Conservation (phyloP, 2,113 vertebrate species). For the Lipotes vexillifer region DNA sequence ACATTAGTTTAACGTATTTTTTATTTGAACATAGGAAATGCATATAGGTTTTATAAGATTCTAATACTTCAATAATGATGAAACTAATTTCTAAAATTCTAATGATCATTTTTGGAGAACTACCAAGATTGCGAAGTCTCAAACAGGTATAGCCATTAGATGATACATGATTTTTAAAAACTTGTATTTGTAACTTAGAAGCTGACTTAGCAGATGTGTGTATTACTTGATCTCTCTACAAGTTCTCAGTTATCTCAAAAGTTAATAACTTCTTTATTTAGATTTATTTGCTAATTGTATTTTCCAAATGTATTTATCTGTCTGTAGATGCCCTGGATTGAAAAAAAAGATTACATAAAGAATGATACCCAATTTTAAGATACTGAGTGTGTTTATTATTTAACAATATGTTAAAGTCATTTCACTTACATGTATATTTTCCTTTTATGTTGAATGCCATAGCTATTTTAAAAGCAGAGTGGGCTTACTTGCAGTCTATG, state of each 20-base stretch:
- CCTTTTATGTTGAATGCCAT: background rate
- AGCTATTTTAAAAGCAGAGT: background rate
- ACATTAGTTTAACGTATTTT: background rate
- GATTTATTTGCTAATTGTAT: background rate
- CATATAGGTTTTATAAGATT: background rate
- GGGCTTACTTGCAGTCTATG: background rate
- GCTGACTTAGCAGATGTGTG: background rate
- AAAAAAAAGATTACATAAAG: background rate
- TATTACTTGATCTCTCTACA: background rate
- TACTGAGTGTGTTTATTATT: background rate
- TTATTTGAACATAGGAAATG: background rate
- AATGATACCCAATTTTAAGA: background rate
- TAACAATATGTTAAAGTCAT: conserved; percentile 12
- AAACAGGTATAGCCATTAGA: background rate
- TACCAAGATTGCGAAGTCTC: background rate
- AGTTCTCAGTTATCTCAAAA: background rate
- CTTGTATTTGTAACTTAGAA: background rate
- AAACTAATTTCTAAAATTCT: conserved; percentile 18
- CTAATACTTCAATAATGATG: background rate
- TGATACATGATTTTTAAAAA: background rate
- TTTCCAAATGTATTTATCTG: background rate
- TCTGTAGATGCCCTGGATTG: background rate
- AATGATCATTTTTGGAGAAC: background rate
- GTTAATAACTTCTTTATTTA: background rate
- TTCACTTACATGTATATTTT: conserved; percentile 12